Evolutionary conservation across 92 coral and sea anemone genomes (phyloP).

Genomic region (Epizoanthus illoricatus): DNA sequence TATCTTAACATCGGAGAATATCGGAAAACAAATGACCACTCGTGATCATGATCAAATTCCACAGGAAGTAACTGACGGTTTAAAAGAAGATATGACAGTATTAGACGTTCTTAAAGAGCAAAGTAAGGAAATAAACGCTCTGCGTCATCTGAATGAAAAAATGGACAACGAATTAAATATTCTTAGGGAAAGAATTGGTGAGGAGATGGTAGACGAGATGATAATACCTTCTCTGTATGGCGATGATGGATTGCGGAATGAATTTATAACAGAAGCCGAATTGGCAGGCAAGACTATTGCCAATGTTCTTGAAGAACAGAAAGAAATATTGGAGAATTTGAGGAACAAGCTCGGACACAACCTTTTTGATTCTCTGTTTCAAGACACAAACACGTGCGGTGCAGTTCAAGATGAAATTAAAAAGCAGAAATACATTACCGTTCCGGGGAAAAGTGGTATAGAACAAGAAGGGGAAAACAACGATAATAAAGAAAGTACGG

Average conservation of each 20-base stretch:
- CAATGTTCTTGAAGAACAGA: conserved; percentile 57
- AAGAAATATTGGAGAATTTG: conserved; percentile 36
- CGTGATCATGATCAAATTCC: conserved; percentile 1
- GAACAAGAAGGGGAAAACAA: too few species aligned
- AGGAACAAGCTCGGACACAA: conserved; percentile 52
- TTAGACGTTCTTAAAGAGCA: conserved; percentile 54
- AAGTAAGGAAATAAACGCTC: conserved; percentile 52
- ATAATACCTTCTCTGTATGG: conserved; percentile 8
- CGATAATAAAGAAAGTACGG: too few species aligned
- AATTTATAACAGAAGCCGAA: conserved; percentile 35
- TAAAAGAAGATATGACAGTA: conserved; percentile 47
- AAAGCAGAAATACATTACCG: neutral
- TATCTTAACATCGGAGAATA: neutral
- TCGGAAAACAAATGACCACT: neutral
- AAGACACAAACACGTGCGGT: neutral
- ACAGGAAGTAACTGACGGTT: conserved; percentile 15
- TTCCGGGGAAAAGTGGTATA: neutral
- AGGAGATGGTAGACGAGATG: conserved; percentile 48
- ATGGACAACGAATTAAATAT: conserved; percentile 50
- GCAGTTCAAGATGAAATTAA: neutral
- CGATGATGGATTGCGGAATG: conserved; percentile 21
- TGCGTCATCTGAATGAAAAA: conserved; percentile 53
- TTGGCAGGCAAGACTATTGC: conserved; percentile 46
- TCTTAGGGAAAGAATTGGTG: conserved; percentile 65
- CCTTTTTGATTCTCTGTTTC: conserved; percentile 41